Percentiles rank a stretch among this genome's conserved stretches.
phyloP scores from a whole-genome alignment of 2,113 vertebrate genomes.

The Corapipo altera region DNA sequence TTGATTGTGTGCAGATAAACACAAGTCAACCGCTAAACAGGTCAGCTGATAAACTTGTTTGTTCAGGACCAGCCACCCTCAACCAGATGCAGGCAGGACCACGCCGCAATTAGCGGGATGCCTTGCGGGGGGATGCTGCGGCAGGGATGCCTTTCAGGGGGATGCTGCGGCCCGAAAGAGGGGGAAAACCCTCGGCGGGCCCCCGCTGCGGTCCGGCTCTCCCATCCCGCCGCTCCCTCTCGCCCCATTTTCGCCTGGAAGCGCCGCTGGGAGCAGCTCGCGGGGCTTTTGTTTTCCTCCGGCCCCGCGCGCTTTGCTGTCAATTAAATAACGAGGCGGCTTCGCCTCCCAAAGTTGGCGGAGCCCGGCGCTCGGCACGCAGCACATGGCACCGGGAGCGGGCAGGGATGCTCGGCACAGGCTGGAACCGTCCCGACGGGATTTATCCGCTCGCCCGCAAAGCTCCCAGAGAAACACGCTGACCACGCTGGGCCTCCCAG shows the following conservation, averaged over 20 bases:
- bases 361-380: not conserved
- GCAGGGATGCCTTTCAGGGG: not conserved
- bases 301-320: not conserved
- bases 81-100: conserved; percentile 62
- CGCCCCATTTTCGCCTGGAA: not conserved
- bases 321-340: not conserved
- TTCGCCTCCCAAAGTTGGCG: not conserved
- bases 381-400: not conserved
- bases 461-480: accelerated
- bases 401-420: not conserved
- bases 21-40: conserved; percentile 86
- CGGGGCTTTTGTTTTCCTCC: not conserved
- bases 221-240: not conserved
- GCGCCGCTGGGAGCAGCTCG: not conserved
- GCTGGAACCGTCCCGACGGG: not conserved
- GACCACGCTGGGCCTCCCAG: not conserved
- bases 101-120: conserved; percentile 65
- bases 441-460: accelerated
- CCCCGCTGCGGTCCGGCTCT: not conserved
- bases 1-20: conserved; percentile 87
- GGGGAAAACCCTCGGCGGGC: not conserved
- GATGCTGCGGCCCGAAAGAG: not conserved
- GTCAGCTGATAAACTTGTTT: conserved; percentile 90
- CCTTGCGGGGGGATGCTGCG: not conserved
- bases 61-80: conserved; percentile 77